Evolutionary conservation across 2,113 vertebrate species (phyloP), one percentile per base, ranked within the genome.

Genomic region (Megatriorchis doriae): DNA sequence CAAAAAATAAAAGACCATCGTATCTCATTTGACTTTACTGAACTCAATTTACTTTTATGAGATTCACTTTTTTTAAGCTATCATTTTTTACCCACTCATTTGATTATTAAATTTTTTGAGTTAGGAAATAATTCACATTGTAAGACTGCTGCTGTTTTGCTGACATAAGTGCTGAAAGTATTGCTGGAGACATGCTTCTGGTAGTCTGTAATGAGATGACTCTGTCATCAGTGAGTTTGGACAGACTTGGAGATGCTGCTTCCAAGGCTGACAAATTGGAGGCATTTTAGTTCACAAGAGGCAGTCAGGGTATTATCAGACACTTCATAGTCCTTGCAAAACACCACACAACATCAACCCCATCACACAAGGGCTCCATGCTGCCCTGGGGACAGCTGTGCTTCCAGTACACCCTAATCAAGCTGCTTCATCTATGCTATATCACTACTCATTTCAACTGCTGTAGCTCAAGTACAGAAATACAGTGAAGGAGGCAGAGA

Each of bases 41-140:
- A 96, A 95, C 19, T 75, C 68, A 93, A 94, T 97, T 95, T 93
- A 86, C 31, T 95, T 94, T 94, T 71, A 93, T 53, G 81, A 95
- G 45, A 75, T 77, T 45, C 48, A 6, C 20, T 66, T 94, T 78
- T 78, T 91, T 80, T 56, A 93, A 88, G 79, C 53, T 63, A 86
- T 84, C 45, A 92, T 81, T 95, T 85, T 85, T 81, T 77, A 91
- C 63, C 25, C 25, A 9, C 7, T 77, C 12, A 13, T 80, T 90
- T 92, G 38, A 70, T 72, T 79, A 56, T 56, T 58, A 48, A 11
- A 1, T 88, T 86, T 84, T 94, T 70, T 50, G 3, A 81, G 13
- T 53, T 71, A 48, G 36, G 36, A 80, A 91, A 70, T 87, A 61
- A 55, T 48, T 90, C 52, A 61, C 14, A 5, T 36, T 65, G 59